Evolutionary conservation across 2,113 vertebrate species (phyloP), one percentile per base, ranked within the genome.

Genomic region (Chaetodon auriga): DNA sequence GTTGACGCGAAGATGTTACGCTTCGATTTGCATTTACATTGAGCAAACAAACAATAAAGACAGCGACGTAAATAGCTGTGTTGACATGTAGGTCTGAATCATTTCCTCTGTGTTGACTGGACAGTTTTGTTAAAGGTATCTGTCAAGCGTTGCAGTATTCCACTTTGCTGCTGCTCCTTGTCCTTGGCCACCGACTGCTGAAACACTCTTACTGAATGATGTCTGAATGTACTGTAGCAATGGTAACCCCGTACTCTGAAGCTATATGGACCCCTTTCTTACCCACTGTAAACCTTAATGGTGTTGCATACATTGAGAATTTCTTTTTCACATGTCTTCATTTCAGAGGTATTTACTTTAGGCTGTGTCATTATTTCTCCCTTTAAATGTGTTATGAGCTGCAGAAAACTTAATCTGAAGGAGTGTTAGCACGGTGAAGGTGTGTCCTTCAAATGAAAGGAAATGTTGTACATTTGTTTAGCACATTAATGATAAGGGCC

Each of bases 11-110:
- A 68, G 71, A 84, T 61, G 70, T 70, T 69, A 30, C 2, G 43
- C 78, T 55, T 77, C 6, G 4, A 53, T 84, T 81, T 82, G 62
- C 55, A 81, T 85, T 85, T 70, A 69, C 43, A 43, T 84, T 12
- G 41, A 70, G 71, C 78, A 80, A 78, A 84, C 18, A 3, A 78
- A 68, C 43, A 87, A 54, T 49, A 60, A 63, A 15, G 57, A 38
- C 6, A 35, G 49, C 57, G 65, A 70, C 38, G 53, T 58, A 64
- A 82, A 80, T 14, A 80, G 43, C 48, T 68, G 38, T 60, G 75
- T 62, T 38, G 55, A 70, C 43, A 19, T 81, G 21, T 45, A 55
- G 46, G 11, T 13, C 62, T 71, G 58, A 66, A 30, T 55, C 9
- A 58, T 54, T 61, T 72, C 14, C 60, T n/a, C 55, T 61, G 58